phyloP scores from a whole-genome alignment of 2,113 vertebrate species.

The Bostrychus sinensis region DNA sequence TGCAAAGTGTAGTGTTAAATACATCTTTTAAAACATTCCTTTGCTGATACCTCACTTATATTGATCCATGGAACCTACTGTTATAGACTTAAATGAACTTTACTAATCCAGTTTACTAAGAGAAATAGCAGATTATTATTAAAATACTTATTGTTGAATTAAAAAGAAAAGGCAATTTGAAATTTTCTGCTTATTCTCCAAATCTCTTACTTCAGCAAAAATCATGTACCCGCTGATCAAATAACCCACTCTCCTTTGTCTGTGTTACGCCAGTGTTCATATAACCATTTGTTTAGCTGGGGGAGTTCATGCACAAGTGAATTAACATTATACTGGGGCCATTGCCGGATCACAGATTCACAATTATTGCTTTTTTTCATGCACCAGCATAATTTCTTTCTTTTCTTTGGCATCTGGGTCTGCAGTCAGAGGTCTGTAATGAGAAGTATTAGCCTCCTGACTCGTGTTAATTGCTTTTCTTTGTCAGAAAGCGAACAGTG shows the following conservation, averaged over 20 bases:
- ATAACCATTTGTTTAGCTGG: conserved; percentile 1
- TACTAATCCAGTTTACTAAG: no score
- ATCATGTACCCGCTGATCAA: background rate
- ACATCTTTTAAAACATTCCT: no score
- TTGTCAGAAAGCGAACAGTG: conserved; percentile 62
- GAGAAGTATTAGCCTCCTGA: conserved; percentile 49
- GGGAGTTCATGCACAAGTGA: conserved; percentile 18
- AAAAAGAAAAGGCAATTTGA: background rate
- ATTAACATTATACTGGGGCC: conserved; percentile 14
- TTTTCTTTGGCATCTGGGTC: conserved; percentile 43
- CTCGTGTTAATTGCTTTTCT: conserved; percentile 73
- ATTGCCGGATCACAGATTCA: conserved; percentile 23
- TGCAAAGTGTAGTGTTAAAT: no score
- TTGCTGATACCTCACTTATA: no score
- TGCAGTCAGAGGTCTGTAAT: conserved; percentile 60
- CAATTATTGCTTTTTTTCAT: conserved; percentile 29
- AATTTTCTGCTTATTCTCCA: background rate
- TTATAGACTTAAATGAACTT: no score
- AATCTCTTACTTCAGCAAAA: background rate
- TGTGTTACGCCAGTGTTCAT: background rate
- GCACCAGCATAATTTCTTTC: conserved; percentile 39
- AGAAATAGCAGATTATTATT: no score
- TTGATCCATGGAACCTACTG: background rate
- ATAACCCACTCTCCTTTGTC: background rate
- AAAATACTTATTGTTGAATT: background rate